Percentiles rank a stretch among this genome's conserved stretches.
These are phyloP conservation scores for Eudyptes chrysolophus DNA, from an alignment of 2,113 vertebrate species.

Conservation along the genomic window DNA sequence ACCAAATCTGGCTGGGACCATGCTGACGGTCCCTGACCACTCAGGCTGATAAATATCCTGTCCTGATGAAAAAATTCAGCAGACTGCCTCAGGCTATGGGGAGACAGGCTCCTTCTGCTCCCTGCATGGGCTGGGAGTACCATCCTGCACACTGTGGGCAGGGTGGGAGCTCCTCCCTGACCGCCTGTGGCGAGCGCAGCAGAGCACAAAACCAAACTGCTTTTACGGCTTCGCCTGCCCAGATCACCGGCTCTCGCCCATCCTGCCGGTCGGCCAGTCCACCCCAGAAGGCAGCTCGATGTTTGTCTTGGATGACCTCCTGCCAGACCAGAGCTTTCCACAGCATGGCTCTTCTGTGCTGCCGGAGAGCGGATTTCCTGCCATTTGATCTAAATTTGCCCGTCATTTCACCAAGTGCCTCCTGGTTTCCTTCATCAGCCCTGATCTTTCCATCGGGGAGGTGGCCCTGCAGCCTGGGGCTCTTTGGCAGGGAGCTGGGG, in stretches of 20 bases:
- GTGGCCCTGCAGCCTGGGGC: rapidly evolving
- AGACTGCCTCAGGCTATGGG: neutral
- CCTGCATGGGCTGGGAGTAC: neutral
- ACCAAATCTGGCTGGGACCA: neutral
- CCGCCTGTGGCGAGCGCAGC: neutral
- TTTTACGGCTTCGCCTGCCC: neutral
- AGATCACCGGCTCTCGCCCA: neutral
- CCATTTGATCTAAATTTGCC: conserved; percentile 25
- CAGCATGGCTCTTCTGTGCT: neutral
- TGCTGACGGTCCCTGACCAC: neutral
- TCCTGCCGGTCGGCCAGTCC: neutral
- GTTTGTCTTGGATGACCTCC: conserved; percentile 53
- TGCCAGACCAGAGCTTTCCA: neutral
- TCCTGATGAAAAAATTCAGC: neutral
- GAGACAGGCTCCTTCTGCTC: neutral
- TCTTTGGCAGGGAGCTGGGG: neutral
- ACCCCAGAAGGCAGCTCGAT: neutral
- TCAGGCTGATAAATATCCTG: neutral
- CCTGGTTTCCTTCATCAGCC: neutral
- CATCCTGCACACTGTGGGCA: neutral
- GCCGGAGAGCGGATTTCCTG: neutral
- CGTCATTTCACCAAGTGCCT: neutral
- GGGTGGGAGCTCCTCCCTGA: neutral
- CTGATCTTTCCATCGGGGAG: neutral
- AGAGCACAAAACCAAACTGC: neutral